phyloP scores from a whole-genome alignment of 1,140 invertebrate species.

The Pogonomyrmex californicus region DNA sequence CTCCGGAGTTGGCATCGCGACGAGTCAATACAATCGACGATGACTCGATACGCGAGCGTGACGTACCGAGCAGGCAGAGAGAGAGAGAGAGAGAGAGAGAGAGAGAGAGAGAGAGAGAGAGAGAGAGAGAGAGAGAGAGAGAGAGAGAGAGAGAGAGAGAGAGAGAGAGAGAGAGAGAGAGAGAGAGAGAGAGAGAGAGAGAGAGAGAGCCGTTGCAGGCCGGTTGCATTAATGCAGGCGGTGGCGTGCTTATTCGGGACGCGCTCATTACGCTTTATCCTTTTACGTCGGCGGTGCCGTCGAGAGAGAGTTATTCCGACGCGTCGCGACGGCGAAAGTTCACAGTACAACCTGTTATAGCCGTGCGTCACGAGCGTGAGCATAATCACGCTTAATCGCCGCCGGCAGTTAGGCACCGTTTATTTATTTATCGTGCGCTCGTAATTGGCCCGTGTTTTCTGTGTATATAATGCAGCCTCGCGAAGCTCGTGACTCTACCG shows the following conservation, averaged over 20 bases:
- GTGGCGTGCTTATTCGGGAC: slow-evolving; percentile 33
- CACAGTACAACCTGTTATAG: slow-evolving; percentile 5
- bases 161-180: no score
- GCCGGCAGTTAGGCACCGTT: slow-evolving; percentile 43
- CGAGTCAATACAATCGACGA: slow-evolving; percentile 62
- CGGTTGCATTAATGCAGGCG: neutral
- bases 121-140: no score
- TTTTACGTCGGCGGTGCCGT: slow-evolving; percentile 31
- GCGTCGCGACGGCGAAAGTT: slow-evolving; percentile 64
- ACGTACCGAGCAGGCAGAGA: neutral
- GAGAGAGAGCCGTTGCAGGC: neutral
- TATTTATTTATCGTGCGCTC: slow-evolving; percentile 59
- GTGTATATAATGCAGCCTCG: neutral
- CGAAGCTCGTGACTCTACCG: slow-evolving; percentile 36
- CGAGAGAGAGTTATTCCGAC: slow-evolving; percentile 42
- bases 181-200: no score
- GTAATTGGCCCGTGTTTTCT: slow-evolving; percentile 27
- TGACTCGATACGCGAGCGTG: slow-evolving; percentile 7
- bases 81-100: no score
- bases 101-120: no score
- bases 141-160: no score
- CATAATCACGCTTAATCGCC: slow-evolving; percentile 57
- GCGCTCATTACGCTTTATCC: slow-evolving; percentile 53
- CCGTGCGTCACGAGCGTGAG: slow-evolving; percentile 19
- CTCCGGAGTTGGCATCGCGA: slow-evolving; percentile 42